These are phyloP conservation scores for Caenorhabditis uteleia DNA, from an alignment of 2,888 invertebrate species.

Conservation along the genomic window DNA sequence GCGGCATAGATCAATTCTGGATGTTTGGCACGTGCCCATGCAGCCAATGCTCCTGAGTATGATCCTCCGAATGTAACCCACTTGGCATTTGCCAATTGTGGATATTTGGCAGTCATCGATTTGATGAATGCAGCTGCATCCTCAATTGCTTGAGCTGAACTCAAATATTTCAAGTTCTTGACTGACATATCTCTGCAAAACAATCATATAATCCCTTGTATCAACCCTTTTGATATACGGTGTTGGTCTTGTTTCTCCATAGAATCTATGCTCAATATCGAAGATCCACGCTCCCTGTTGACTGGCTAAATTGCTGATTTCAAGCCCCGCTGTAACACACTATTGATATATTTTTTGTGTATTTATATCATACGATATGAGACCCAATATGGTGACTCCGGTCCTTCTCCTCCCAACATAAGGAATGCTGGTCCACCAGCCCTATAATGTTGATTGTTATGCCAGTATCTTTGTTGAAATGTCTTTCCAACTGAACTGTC, in stretches of 20 bases:
- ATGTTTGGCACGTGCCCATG: conserved; percentile 86
- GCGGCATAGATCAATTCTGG: conserved; percentile 84
- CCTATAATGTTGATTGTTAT: conserved; percentile 80
- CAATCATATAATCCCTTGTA: no score
- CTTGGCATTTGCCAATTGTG: conserved; percentile 72
- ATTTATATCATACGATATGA: no score
- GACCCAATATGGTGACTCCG: conserved; percentile 73
- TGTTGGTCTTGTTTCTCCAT: conserved; percentile 89
- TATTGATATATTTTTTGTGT: no score
- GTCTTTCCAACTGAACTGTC: conserved; percentile 77
- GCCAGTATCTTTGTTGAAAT: conserved; percentile 85
- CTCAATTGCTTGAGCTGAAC: conserved; percentile 75
- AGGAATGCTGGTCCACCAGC: conserved; percentile 84
- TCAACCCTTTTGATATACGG: no score
- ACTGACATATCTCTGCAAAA: conserved; percentile 50
- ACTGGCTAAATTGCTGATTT: conserved; percentile 73
- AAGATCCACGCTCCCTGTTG: conserved; percentile 84
- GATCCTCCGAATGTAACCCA: conserved; percentile 81
- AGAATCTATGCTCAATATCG: conserved; percentile 88
- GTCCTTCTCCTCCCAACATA: conserved; percentile 92
- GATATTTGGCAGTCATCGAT: conserved; percentile 25
- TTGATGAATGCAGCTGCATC: conserved; percentile 85
- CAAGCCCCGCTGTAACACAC: conserved; percentile 71
- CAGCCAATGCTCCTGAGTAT: conserved; percentile 79
- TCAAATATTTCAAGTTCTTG: conserved; percentile 80